Conservation (phyloP, 2,113 vertebrate species). For the Nibea albiflora region DNA sequence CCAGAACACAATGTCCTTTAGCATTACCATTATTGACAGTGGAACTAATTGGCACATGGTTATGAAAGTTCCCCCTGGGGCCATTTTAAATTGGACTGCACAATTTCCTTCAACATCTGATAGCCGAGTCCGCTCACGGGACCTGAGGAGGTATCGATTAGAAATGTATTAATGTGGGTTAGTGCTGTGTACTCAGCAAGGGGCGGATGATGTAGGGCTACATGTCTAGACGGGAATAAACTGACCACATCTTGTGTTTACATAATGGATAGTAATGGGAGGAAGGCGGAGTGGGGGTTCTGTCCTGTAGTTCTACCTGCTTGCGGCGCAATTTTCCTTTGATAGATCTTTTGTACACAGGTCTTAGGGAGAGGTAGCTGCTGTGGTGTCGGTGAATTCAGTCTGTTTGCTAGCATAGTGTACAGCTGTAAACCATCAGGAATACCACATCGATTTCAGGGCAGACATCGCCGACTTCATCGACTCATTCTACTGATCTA, state of each 20-base stretch:
- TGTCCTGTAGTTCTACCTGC: slow-evolving; percentile 9
- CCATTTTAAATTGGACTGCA: slow-evolving; percentile 76
- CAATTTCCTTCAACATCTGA: slow-evolving; percentile 71
- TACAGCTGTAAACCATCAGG: background rate
- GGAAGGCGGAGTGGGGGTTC: slow-evolving; percentile 5
- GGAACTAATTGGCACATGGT: slow-evolving; percentile 80
- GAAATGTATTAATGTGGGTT: slow-evolving; percentile 76
- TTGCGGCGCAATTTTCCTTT: slow-evolving; percentile 23
- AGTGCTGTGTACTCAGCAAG: slow-evolving; percentile 55
- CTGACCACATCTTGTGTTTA: slow-evolving; percentile 52
- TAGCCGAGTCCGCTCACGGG: slow-evolving; percentile 48
- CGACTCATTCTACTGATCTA: slow-evolving; percentile 19
- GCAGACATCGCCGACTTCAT: slow-evolving; percentile 28
- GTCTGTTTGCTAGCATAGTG: background rate
- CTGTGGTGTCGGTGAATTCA: background rate
- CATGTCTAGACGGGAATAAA: slow-evolving; percentile 73
- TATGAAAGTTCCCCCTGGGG: slow-evolving; percentile 66
- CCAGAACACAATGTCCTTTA: slow-evolving; percentile 71
- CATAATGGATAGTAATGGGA: slow-evolving; percentile 54
- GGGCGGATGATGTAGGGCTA: slow-evolving; percentile 53
- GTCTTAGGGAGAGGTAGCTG: background rate
- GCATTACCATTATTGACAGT: slow-evolving; percentile 78
- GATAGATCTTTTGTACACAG: slow-evolving; percentile 1
- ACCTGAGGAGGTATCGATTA: slow-evolving; percentile 73
- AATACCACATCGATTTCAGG: slow-evolving; percentile 23